Evolutionary conservation across 2,797 vertebrate genomes (phyloP).

Genomic region (Chrysocyon brachyurus): DNA sequence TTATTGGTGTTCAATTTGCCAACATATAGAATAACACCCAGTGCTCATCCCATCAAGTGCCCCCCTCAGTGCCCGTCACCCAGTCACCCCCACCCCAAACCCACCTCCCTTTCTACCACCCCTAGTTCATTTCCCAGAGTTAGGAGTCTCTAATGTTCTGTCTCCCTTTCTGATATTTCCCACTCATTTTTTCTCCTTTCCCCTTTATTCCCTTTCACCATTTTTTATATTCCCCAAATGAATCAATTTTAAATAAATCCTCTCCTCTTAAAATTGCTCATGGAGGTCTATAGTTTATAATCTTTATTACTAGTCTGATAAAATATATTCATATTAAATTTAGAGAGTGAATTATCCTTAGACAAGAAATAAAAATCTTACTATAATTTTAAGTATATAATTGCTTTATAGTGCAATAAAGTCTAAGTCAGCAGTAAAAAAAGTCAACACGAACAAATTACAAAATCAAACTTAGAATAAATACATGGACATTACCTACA

Average conservation of each 20-base stretch:
- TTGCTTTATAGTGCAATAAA: slow-evolving; percentile 18
- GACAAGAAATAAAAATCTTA: slow-evolving; percentile 58
- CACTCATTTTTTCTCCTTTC: too few relatives aligned
- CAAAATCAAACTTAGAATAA: slow-evolving; percentile 51
- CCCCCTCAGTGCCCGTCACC: too few relatives aligned
- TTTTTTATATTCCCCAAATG: neutral
- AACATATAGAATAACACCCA: too few relatives aligned
- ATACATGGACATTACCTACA: neutral
- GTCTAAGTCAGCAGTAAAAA: slow-evolving; percentile 20
- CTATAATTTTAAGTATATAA: slow-evolving; percentile 39
- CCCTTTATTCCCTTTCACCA: too few relatives aligned
- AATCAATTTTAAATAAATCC: slow-evolving; percentile 59
- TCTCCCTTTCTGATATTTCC: too few relatives aligned
- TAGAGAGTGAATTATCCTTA: slow-evolving; percentile 49
- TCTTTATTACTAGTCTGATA: slow-evolving; percentile 50
- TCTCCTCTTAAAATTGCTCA: slow-evolving; percentile 2
- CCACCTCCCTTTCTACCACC: too few relatives aligned
- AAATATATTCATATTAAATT: slow-evolving; percentile 42
- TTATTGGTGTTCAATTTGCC: too few relatives aligned
- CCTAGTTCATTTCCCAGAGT: too few relatives aligned
- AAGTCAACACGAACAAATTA: slow-evolving; percentile 21
- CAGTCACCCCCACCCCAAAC: too few relatives aligned
- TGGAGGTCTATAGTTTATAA: neutral
- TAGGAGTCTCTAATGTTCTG: too few relatives aligned
- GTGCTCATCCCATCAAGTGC: too few relatives aligned